Evolutionary conservation across 2,888 invertebrate species (phyloP).

Genomic region (Eupithecia centaureata): DNA sequence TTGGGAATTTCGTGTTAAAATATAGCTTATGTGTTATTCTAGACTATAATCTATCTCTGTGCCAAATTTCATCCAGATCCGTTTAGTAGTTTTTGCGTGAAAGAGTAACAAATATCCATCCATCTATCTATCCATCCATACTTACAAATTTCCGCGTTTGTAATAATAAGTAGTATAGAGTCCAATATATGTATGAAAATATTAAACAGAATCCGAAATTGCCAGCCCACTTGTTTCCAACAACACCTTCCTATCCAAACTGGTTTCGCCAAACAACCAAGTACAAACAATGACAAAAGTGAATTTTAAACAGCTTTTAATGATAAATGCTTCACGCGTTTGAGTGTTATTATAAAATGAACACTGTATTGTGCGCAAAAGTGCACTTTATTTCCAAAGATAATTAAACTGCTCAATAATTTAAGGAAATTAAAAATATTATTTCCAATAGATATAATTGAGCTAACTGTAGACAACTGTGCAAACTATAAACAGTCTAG

Average conservation of each 20-base stretch:
- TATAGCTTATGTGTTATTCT: no score
- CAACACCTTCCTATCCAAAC: not conserved
- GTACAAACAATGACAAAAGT: constrained; percentile 6
- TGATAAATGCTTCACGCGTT: not conserved
- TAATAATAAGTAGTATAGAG: no score
- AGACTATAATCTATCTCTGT: no score
- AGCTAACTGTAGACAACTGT: not conserved
- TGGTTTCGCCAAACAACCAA: not conserved
- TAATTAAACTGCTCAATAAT: not conserved
- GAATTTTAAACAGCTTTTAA: not conserved
- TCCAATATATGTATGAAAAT: not conserved
- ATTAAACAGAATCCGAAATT: not conserved
- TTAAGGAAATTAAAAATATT: not conserved
- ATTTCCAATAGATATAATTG: not conserved
- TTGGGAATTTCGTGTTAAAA: no score
- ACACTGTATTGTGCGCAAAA: not conserved
- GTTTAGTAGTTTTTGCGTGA: no score
- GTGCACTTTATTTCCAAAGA: not conserved
- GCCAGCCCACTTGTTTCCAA: not conserved
- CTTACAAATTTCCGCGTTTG: no score
- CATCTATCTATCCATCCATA: no score
- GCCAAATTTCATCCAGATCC: no score
- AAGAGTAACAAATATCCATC: no score
- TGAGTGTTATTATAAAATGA: not conserved
- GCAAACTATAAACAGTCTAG: not conserved